Percentiles rank a stretch among this genome's conserved stretches.
These are phyloP conservation scores for Loripinus fragilis DNA, from an alignment of 2,888 invertebrate species.

Conservation along the genomic window DNA sequence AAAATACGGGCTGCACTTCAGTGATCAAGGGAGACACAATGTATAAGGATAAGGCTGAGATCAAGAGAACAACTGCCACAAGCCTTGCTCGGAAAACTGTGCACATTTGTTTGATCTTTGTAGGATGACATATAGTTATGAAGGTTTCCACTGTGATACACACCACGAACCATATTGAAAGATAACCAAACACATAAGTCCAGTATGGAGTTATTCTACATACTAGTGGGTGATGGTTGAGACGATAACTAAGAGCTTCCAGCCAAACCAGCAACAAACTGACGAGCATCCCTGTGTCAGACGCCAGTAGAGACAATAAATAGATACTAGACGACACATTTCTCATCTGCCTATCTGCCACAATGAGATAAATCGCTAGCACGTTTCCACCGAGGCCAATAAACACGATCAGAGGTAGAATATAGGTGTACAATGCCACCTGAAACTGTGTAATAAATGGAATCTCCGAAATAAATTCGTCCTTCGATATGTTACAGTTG, in stretches of 20 bases:
- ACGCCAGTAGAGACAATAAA: slow-evolving; percentile 57
- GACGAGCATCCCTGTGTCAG: slow-evolving; percentile 65
- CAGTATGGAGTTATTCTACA: slow-evolving; percentile 68
- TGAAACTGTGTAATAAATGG: slow-evolving; percentile 22
- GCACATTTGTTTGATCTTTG: slow-evolving; percentile 68
- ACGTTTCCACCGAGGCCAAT: slow-evolving; percentile 67
- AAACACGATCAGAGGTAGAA: slow-evolving; percentile 61
- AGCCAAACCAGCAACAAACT: slow-evolving; percentile 65
- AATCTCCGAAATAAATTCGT: background rate
- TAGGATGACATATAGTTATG: slow-evolving; percentile 84
- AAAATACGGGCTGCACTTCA: slow-evolving; percentile 26
- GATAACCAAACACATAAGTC: slow-evolving; percentile 88
- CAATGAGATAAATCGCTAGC: slow-evolving; percentile 60
- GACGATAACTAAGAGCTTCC: slow-evolving; percentile 59
- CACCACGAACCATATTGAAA: slow-evolving; percentile 93
- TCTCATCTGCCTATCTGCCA: slow-evolving; percentile 59
- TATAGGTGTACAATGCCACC: slow-evolving; percentile 51
- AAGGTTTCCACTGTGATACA: slow-evolving; percentile 94
- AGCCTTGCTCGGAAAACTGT: slow-evolving; percentile 66
- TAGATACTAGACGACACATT: slow-evolving; percentile 67
- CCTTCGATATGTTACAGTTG: background rate
- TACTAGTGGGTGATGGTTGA: slow-evolving; percentile 82
- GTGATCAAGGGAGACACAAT: slow-evolving; percentile 42
- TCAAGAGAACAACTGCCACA: slow-evolving; percentile 59
- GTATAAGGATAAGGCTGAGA: slow-evolving; percentile 51